phyloP scores from a whole-genome alignment of 1,140 invertebrate genomes.

The Anagrus nilaparvatae region DNA sequence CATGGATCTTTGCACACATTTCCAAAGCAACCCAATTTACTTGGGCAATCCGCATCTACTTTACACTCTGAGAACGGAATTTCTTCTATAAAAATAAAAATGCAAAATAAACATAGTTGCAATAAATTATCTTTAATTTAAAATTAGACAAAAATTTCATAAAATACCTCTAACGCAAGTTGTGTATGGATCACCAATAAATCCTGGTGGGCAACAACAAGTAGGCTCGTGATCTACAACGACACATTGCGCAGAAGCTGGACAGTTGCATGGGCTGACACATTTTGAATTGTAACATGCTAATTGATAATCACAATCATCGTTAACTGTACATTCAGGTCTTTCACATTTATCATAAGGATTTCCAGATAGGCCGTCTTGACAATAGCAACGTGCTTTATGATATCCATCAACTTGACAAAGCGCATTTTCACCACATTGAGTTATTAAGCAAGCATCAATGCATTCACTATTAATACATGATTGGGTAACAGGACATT shows the following conservation, averaged over 20 bases:
- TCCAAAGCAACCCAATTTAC: conserved; percentile 71
- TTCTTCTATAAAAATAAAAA: conserved; percentile 36
- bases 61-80: conserved; percentile 58
- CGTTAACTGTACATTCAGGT: conserved; percentile 63
- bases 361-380: conserved; percentile 61
- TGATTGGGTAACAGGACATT: conserved; percentile 70
- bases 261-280: conserved; percentile 68
- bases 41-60: conserved; percentile 74
- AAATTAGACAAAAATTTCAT: not conserved
- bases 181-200: conserved; percentile 63
- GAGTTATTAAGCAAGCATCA: conserved; percentile 67
- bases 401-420: conserved; percentile 63
- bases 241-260: conserved; percentile 58
- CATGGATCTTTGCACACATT: conserved; percentile 77
- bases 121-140: no score
- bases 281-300: conserved; percentile 67
- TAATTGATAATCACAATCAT: conserved; percentile 63
- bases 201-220: conserved; percentile 76
- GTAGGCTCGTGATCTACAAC: conserved; percentile 65
- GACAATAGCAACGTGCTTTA: conserved; percentile 68
- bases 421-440: conserved; percentile 72
- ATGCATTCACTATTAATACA: conserved; percentile 77
- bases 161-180: conserved; percentile 50
- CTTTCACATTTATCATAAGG: conserved; percentile 63
- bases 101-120: no score